Evolutionary conservation across 2,113 vertebrate species (phyloP), one percentile per base, ranked within the genome.

Genomic region (Pipra filicauda): DNA sequence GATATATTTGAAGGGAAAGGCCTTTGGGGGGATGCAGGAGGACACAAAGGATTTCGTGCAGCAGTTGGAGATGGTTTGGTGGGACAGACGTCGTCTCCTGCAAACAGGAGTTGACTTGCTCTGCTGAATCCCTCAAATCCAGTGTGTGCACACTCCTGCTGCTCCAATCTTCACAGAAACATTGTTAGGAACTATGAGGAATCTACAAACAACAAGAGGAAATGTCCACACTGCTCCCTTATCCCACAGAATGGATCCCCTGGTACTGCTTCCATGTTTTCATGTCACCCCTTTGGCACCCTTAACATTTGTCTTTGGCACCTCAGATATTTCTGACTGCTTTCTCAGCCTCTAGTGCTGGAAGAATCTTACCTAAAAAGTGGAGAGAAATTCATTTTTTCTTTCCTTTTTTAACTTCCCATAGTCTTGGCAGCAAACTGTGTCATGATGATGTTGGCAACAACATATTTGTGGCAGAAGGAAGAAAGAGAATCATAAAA

Each of bases 371-470:
- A 96, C 95, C 94, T 96, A 89, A 96, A 93, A 83, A 96, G 92
- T 70, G 66, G 82, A 81, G 64, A 89, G 93, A 85, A 96, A 95
- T 89, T 88, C 85, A 43, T 83, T 94, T 90, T 75, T 87, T 72
- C 86, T 91, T 96, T 94, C 95, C 73, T 94, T 94, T 95, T 96
- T 95, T 95, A 97, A 96, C 96, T 96, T 84, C 15, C 89, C 92
- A 91, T 65, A 85, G 93, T 80, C 95, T 97, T 97, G 96, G 96
- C 96, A 96, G 96, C 92, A 92, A 96, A 94, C 73, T 65, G 80
- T 95, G 96, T 96, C 96, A 91, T 94, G 93, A 96, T 93, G 96
- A 97, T 96, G 96, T 95, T 97, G 96, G 96, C 96, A 96, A 91
- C 93, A 96, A 94, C 93, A 81, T 94, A 92, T 92, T 95, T 96